Conservation (phyloP, 1,140 invertebrate species). For the Xylocopa sonorina region DNA sequence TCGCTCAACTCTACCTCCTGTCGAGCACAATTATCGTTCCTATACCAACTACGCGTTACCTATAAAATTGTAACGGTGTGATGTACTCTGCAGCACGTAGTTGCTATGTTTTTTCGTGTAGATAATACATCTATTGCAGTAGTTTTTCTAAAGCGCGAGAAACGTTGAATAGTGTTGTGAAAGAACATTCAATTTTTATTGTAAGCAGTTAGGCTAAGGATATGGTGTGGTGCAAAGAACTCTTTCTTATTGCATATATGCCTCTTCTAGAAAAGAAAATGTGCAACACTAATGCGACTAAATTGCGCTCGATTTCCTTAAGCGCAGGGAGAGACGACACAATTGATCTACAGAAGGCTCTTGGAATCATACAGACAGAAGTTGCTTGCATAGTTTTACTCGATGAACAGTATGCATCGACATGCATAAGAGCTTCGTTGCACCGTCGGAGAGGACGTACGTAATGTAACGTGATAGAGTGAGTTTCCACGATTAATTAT, state of each 20-base stretch:
- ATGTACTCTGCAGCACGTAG: background rate
- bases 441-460: constrained; percentile 49
- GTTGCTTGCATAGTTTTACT: too few relatives aligned
- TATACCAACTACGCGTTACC: background rate
- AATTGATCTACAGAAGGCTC: too few relatives aligned
- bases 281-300: too few relatives aligned
- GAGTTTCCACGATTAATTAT: constrained; percentile 50
- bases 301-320: background rate
- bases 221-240: background rate
- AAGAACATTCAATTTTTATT: background rate
- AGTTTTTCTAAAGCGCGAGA: too few relatives aligned
- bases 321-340: background rate
- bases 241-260: too few relatives aligned
- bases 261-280: too few relatives aligned
- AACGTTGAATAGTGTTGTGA: too few relatives aligned
- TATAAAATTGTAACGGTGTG: background rate
- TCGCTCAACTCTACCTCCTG: background rate
- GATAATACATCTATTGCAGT: too few relatives aligned
- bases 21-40: background rate
- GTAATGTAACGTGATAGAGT: constrained; percentile 45
- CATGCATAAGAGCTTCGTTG: too few relatives aligned
- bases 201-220: background rate
- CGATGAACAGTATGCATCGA: too few relatives aligned
- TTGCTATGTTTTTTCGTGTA: background rate
- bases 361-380: too few relatives aligned